Conservation (phyloP, 1,140 invertebrate genomes). For the Matsumurasca onukii region DNA sequence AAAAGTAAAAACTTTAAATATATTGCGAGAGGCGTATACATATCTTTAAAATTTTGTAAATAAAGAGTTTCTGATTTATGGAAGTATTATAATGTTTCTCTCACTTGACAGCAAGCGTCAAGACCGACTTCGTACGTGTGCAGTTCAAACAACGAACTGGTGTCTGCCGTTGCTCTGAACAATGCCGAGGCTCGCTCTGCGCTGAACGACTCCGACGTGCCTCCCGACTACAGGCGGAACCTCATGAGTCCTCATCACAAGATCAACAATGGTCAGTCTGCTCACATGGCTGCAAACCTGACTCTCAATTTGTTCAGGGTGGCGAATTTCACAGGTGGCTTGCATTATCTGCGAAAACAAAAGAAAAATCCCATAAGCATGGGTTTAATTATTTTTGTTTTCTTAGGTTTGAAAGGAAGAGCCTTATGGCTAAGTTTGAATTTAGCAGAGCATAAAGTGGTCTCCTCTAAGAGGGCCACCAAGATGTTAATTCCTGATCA, state of each 20-base stretch:
- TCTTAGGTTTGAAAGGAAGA: not conserved
- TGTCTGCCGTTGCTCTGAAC: constrained; percentile 65
- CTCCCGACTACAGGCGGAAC: constrained; percentile 80
- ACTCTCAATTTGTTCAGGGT: not conserved
- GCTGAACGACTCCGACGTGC: constrained; percentile 54
- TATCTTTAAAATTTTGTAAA: not conserved
- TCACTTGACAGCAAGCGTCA: constrained; percentile 58
- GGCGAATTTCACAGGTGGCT: not conserved
- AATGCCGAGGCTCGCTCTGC: constrained; percentile 89
- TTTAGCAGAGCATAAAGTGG: too few relatives aligned
- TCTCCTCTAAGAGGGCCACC: too few relatives aligned
- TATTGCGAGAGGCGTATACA: not conserved
- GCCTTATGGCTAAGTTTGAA: not conserved
- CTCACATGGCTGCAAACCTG: not conserved
- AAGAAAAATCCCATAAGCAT: not conserved
- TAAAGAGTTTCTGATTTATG: not conserved
- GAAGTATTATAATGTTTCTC: constrained; percentile 3
- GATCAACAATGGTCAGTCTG: constrained; percentile 75
- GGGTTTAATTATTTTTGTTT: not conserved
- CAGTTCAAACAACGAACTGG: constrained; percentile 68
- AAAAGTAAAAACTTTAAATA: not conserved
- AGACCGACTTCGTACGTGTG: constrained; percentile 84
- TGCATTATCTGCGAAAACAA: not conserved
- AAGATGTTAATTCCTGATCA: too few relatives aligned
- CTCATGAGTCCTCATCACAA: constrained; percentile 65